Conservation (phyloP, 2,113 vertebrate genomes). For the Barbus barbus region DNA sequence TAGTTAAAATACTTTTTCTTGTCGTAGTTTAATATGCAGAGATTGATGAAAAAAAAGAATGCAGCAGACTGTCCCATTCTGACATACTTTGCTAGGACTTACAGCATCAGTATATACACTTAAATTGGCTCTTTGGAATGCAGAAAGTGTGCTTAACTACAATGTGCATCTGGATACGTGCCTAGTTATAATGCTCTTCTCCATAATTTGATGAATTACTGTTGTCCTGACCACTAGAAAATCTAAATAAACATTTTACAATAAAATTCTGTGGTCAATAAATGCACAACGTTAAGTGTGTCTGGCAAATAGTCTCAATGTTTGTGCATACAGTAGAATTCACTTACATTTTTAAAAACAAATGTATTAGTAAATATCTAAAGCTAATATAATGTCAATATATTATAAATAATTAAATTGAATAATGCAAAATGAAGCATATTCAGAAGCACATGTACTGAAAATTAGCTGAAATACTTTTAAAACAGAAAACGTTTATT, state of each 20-base stretch:
- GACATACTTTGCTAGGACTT: neutral
- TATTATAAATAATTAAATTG: neutral
- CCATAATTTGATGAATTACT: neutral
- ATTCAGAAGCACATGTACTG: neutral
- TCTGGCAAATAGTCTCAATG: neutral
- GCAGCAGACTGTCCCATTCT: no score
- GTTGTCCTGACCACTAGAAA: neutral
- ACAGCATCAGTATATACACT: neutral
- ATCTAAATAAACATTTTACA: neutral
- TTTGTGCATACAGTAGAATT: no score
- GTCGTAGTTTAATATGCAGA: no score
- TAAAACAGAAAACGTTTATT: neutral
- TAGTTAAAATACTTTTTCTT: no score
- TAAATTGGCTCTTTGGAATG: neutral
- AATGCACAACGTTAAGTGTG: neutral
- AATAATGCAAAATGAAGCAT: neutral
- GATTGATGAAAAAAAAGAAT: no score
- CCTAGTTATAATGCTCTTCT: neutral
- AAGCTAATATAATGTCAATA: no score
- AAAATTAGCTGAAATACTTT: neutral
- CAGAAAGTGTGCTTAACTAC: neutral
- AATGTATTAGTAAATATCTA: no score
- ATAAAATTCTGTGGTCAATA: neutral
- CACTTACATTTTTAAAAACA: no score
- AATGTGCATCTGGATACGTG: neutral